Conservation (phyloP, 2,888 invertebrate species). For the Odontocolon sp. region DNA sequence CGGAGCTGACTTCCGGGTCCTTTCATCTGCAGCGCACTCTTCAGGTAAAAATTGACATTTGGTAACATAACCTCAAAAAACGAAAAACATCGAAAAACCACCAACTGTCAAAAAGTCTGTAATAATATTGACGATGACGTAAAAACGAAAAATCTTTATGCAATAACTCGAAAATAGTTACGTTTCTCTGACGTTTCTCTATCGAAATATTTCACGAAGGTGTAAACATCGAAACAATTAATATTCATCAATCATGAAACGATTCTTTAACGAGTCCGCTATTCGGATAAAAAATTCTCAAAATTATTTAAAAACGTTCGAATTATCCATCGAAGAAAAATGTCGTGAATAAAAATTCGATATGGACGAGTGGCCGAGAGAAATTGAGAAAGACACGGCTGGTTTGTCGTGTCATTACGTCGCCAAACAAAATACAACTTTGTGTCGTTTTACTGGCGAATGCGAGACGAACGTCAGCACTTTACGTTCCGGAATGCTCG, state of each 20-base stretch:
- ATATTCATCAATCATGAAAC: background rate
- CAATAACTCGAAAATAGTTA: too few relatives aligned
- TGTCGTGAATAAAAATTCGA: constrained; percentile 16
- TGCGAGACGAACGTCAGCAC: constrained; percentile 68
- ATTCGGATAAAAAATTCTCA: background rate
- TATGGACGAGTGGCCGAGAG: constrained; percentile 61
- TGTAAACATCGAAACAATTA: background rate
- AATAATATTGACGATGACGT: too few relatives aligned
- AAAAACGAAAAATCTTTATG: too few relatives aligned
- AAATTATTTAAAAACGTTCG: background rate
- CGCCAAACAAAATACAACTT: constrained; percentile 66
- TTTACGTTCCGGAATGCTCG: constrained; percentile 71
- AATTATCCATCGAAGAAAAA: background rate
- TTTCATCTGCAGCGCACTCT: too few relatives aligned
- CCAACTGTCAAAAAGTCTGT: too few relatives aligned
- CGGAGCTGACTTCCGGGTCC: too few relatives aligned
- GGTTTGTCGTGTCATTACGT: constrained; percentile 65
- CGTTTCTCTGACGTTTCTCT: too few relatives aligned
- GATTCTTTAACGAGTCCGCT: background rate
- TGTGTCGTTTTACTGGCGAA: constrained; percentile 68
- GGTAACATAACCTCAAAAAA: too few relatives aligned
- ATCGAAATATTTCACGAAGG: too few relatives aligned
- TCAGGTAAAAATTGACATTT: too few relatives aligned
- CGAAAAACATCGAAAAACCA: too few relatives aligned
- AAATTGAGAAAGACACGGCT: constrained; percentile 46